Percentiles rank a stretch among this genome's conserved stretches.
These are phyloP conservation scores for Anarhynchus alexandrinus DNA, from an alignment of 2,113 vertebrate species.

Conservation along the genomic window DNA sequence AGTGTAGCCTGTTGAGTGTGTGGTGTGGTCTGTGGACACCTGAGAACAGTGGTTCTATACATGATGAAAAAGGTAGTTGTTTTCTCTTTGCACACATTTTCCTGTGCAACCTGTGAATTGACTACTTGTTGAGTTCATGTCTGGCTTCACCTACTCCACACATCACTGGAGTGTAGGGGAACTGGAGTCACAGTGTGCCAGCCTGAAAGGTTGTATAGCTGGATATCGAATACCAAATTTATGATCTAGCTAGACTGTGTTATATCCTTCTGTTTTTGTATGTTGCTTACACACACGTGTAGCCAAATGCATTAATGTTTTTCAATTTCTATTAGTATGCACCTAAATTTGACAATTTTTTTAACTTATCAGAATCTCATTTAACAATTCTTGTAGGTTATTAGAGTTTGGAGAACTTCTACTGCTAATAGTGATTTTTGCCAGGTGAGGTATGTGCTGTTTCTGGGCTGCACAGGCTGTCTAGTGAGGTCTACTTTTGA, in stretches of 20 bases:
- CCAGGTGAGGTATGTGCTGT: accelerated
- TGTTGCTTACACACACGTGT: not conserved
- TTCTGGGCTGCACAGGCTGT: not conserved
- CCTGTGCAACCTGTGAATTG: not conserved
- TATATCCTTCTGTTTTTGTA: not conserved
- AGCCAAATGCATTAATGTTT: not conserved
- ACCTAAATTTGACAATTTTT: not conserved
- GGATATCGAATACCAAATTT: not conserved
- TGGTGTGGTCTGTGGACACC: not conserved
- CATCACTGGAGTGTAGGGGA: not conserved
- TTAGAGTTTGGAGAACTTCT: not conserved
- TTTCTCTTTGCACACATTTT: not conserved
- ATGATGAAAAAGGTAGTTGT: not conserved
- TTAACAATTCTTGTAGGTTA: not conserved
- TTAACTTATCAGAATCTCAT: not conserved
- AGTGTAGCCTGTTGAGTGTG: not conserved
- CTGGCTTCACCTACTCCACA: not conserved
- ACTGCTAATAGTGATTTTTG: not conserved
- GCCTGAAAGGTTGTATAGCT: not conserved
- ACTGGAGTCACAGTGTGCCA: not conserved
- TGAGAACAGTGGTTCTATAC: accelerated
- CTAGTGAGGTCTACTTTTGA: not conserved
- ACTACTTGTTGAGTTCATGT: not conserved
- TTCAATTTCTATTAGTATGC: not conserved
- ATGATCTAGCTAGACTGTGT: not conserved